phyloP scores from a whole-genome alignment of 2,888 invertebrate genomes.

The Blera fallax region DNA sequence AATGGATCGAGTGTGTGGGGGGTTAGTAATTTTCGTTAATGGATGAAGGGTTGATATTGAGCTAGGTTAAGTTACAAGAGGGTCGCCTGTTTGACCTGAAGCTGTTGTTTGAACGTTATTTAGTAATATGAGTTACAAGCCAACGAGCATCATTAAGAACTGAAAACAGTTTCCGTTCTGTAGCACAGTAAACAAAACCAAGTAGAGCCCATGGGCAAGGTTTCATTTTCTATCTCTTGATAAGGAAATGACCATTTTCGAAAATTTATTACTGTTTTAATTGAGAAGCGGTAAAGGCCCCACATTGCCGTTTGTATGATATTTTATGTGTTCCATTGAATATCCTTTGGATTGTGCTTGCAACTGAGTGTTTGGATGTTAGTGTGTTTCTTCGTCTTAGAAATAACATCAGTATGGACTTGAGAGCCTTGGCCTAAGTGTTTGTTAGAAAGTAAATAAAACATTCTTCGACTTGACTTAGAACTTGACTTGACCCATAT shows the following conservation, averaged over 20 bases:
- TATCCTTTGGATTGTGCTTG: no score
- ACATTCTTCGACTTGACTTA: no score
- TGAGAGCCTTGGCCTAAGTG: no score
- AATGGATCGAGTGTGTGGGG: background rate
- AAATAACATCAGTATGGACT: no score
- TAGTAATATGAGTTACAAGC: background rate
- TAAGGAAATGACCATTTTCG: background rate
- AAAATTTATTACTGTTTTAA: no score
- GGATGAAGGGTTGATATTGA: slow-evolving; percentile 36
- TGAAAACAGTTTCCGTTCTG: background rate
- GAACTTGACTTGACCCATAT: no score
- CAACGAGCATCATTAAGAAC: slow-evolving; percentile 12
- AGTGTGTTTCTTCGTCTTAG: no score
- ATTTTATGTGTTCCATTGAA: no score
- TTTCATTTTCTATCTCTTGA: background rate
- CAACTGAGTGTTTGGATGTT: no score
- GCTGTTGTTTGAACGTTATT: slow-evolving; percentile 17
- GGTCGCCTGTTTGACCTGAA: background rate
- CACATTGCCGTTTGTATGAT: no score
- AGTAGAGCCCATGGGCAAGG: background rate
- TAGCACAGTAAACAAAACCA: background rate
- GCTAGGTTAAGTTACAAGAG: background rate
- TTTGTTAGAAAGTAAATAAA: no score
- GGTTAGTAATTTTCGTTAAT: slow-evolving; percentile 2
- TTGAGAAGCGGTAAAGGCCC: no score